Base-by-base conservation (phyloP, 2,797 vertebrate species). In the Scolopax bukidnonensis region DNA sequence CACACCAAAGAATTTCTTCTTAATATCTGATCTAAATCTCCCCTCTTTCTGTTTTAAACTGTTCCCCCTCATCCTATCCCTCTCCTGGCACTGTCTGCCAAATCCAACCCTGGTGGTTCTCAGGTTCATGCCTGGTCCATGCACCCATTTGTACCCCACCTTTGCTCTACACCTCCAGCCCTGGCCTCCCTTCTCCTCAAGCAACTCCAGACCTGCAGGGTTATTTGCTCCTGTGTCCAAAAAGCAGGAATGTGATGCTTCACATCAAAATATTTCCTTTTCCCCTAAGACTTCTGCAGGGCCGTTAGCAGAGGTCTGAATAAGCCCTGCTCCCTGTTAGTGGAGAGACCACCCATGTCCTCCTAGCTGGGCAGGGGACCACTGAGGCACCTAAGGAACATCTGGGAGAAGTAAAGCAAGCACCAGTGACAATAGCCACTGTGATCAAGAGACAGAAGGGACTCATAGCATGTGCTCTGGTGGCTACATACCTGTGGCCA, bases 301-400 rank as follows among this genome's bases (percentile, higher is more conserved):
- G 28, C 36, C 11, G 3, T 18, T 36, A 47, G 30, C 54, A 77
- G 45, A 47, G 33, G 18, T 63, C 33, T 6, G 12, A 32, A 47
- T 30, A 8, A 65, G 36, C 12, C 32, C 21, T 5, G 40, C 24
- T 84, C 27, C 41, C 12, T 0, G 0, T 20, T 36, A 48, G 2
- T 1, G 0, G 23, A 40, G 60, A 32, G 33, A 61, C 1, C 9
- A 50, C 13, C 16, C 53, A 4, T 1, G 16, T 54, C 19, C 25
- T 61, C 32, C 16, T 10, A 23, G 30, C 21, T 28, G 61, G 50
- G 50, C 65, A 70, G 47, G 71, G 40, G 47, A 85, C 19, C 53
- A 36, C 41, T 0, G 0, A 30, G 25, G 16, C 6, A 8, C 3
- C 24, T 16, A 14, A 67, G n/a, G 16, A 21, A 30, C 14, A n/a